Evolutionary conservation across 2,113 vertebrate genomes (phyloP), one percentile per base, ranked within the genome.

Genomic region (Numida meleagris): DNA sequence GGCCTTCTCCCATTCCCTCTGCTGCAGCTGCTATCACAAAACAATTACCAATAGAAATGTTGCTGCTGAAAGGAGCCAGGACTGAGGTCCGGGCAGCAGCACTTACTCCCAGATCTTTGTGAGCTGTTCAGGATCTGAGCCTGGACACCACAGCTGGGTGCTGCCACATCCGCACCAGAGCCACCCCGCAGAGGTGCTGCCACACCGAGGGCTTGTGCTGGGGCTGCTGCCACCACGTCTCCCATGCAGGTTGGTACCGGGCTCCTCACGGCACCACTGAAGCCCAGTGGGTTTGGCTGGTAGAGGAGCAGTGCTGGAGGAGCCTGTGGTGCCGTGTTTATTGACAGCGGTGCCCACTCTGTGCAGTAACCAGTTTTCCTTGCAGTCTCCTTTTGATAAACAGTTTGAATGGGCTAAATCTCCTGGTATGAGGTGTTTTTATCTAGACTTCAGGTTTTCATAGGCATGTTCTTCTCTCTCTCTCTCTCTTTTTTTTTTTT

Each of bases 131-230:
- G 63, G 48, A 34, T 61, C 17, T 68, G 15, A 21, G 2, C 14
- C 2, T 4, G 18, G 25, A 12, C 18, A 40, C 17, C 43, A 25
- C 10, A 21, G 17, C 70, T 45, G 51, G 42, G 33, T 18, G 7
- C 16, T 78, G 61, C 80, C 33, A 19, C 18, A 11, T 55, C 58
- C 0, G 0, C 55, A 27, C 51, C 23, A 2, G 46, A 61, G 36
- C 40, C 65, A 31, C 5, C 33, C 23, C 2, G 12, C 25, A 6
- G 7, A 57, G 14, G 33, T 42, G 42, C 50, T 62, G 40, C 3
- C 1, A 42, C 45, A 17, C 4, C 0, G 36, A 9, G 20, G 14
- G 20, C 61, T 62, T 65, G 23, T 29, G 62, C 36, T 42, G 40
- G 48, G 80, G 45, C 55, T 93, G 14, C 42, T 53, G 10, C 33